Percentiles rank a stretch among this genome's conserved stretches.
These are phyloP conservation scores for Hybos culiciformis DNA, from an alignment of 2,888 invertebrate genomes.

Conservation along the genomic window DNA sequence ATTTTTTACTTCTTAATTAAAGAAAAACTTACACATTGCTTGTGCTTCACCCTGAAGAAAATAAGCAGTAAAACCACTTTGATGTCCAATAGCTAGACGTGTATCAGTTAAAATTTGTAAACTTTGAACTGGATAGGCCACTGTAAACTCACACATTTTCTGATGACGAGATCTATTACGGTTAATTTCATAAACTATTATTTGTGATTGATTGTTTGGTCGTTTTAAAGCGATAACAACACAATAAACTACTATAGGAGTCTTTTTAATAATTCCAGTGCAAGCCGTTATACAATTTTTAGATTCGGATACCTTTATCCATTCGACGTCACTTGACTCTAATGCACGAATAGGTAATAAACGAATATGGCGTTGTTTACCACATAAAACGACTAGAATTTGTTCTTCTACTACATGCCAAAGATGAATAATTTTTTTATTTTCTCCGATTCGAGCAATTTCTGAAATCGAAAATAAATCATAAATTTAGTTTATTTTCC, in stretches of 20 bases:
- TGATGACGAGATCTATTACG: conserved; percentile 78
- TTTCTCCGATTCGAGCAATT: conserved; percentile 67
- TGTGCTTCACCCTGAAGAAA: conserved; percentile 71
- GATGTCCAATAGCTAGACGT: conserved; percentile 80
- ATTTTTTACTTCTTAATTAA: no score
- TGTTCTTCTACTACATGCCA: conserved; percentile 74
- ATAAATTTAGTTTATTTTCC: background rate
- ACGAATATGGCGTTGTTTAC: conserved; percentile 82
- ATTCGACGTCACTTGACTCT: conserved; percentile 92
- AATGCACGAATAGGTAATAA: conserved; percentile 85
- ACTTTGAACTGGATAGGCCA: conserved; percentile 70
- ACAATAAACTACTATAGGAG: conserved; percentile 49
- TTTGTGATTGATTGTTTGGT: conserved; percentile 67
- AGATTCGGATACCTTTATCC: conserved; percentile 85
- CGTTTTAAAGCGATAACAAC: conserved; percentile 90
- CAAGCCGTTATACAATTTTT: conserved; percentile 74
- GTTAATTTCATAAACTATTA: conserved; percentile 88
- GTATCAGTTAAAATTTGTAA: conserved; percentile 67
- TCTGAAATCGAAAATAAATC: conserved; percentile 36
- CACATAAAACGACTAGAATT: conserved; percentile 73
- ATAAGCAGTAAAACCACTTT: conserved; percentile 86
- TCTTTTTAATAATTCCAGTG: conserved; percentile 53
- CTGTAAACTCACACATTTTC: conserved; percentile 75
- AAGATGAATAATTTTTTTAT: conserved; percentile 63
- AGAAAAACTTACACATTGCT: conserved; percentile 44